Evolutionary conservation across 2,888 invertebrate species (phyloP).

Genomic region (Syrphus vitripennis): DNA sequence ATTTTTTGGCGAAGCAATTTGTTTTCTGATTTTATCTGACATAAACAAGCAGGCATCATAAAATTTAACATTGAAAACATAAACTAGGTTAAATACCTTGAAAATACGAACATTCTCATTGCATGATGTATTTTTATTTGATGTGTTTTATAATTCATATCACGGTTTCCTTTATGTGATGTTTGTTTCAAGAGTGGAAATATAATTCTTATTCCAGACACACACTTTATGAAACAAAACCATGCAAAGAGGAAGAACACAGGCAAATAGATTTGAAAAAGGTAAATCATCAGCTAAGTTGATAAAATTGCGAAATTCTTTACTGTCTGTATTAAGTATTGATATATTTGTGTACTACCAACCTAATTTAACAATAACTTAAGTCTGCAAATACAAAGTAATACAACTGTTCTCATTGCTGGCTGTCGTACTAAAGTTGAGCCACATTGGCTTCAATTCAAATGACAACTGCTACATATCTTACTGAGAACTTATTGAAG

Average conservation of each 20-base stretch:
- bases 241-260: background rate
- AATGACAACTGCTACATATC: no score
- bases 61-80: slow-evolving; percentile 10
- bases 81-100: background rate
- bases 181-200: background rate
- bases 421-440: no score
- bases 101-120: background rate
- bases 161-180: background rate
- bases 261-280: background rate
- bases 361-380: no score
- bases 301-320: background rate
- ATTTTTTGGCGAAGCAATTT: background rate
- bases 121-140: background rate
- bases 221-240: background rate
- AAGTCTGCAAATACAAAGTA: no score
- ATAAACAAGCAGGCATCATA: background rate
- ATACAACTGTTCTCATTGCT: no score
- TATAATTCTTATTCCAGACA: slow-evolving; percentile 2
- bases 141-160: slow-evolving; percentile 3
- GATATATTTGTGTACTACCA: no score
- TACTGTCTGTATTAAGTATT: no score
- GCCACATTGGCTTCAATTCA: no score
- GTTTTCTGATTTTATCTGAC: background rate
- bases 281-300: background rate
- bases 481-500: no score